Percentiles rank a stretch among this genome's conserved stretches.
phyloP scores from a whole-genome alignment of 2,113 vertebrate species.

The Fulica atra region DNA sequence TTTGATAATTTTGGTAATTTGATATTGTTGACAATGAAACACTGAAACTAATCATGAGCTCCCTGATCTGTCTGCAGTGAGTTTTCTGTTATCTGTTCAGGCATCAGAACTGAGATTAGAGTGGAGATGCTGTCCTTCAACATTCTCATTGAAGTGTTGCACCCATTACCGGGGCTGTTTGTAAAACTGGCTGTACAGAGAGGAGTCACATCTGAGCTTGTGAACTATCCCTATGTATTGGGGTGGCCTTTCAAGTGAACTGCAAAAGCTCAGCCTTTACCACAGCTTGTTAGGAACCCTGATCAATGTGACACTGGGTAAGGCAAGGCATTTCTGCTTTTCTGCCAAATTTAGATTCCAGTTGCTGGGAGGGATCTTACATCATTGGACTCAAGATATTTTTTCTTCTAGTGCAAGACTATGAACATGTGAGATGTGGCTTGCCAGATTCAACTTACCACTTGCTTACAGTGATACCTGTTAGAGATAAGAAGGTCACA shows the following conservation, averaged over 20 bases:
- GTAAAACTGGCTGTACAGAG: neutral
- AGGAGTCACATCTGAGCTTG: neutral
- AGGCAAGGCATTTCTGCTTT: neutral
- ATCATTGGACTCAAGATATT: neutral
- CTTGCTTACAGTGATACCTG: neutral
- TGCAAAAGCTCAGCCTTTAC: neutral
- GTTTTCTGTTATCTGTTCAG: neutral
- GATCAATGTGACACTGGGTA: neutral
- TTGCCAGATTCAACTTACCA: neutral
- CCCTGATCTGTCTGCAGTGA: neutral
- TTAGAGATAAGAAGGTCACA: neutral
- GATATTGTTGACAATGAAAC: neutral
- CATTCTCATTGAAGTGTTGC: neutral
- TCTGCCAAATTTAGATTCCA: conserved; percentile 14
- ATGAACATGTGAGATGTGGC: neutral
- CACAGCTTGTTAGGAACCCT: neutral
- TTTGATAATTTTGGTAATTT: neutral
- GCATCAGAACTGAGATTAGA: neutral
- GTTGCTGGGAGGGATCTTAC: neutral
- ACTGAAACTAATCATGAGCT: neutral
- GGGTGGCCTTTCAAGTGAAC: neutral
- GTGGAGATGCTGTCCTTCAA: neutral
- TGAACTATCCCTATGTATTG: neutral
- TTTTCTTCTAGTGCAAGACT: neutral
- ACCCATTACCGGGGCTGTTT: neutral